Evolutionary conservation across 2,113 vertebrate species (phyloP).

Genomic region (Coregonus clupeaformis): DNA sequence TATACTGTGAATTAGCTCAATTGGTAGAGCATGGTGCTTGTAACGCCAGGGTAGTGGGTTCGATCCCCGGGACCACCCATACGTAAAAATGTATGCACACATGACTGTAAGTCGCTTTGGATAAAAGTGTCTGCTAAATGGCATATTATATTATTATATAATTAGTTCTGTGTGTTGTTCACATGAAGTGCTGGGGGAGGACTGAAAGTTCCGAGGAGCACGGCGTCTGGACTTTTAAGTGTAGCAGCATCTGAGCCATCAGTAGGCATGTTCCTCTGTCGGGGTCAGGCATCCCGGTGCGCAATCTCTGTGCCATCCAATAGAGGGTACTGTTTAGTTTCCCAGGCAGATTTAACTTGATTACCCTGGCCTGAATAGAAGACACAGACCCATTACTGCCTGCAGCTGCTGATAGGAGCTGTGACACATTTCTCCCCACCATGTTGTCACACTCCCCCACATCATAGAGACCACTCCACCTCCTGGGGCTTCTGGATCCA

Average conservation of each 20-base stretch:
- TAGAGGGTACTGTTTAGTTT: conserved; percentile 77
- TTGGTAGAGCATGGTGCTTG: too few relatives aligned
- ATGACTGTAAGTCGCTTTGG: too few relatives aligned
- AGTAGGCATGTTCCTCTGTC: neutral
- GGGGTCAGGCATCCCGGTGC: conserved; percentile 16
- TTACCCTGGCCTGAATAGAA: conserved; percentile 36
- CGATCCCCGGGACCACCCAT: too few relatives aligned
- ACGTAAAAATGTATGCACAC: too few relatives aligned
- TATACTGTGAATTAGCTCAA: too few relatives aligned
- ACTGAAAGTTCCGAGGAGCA: conserved; percentile 30
- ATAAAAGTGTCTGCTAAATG: too few relatives aligned
- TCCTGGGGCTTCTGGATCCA: conserved; percentile 19
- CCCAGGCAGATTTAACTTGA: conserved; percentile 35
- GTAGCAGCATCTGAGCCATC: neutral
- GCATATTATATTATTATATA: too few relatives aligned
- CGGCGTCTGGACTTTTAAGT: neutral
- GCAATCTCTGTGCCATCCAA: conserved; percentile 65
- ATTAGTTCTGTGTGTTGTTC: conserved; percentile 1
- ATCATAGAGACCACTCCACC: conserved; percentile 14
- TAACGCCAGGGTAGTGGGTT: too few relatives aligned
- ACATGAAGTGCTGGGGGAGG: conserved; percentile 1
- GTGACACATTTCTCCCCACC: conserved; percentile 28
- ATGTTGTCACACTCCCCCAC: conserved; percentile 19
- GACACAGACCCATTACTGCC: conserved; percentile 36
- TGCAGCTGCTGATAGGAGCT: conserved; percentile 37